Evolutionary conservation across 2,888 invertebrate genomes (phyloP), one percentile per base, ranked within the genome.

Genomic region (Ectemnius continuus): DNA sequence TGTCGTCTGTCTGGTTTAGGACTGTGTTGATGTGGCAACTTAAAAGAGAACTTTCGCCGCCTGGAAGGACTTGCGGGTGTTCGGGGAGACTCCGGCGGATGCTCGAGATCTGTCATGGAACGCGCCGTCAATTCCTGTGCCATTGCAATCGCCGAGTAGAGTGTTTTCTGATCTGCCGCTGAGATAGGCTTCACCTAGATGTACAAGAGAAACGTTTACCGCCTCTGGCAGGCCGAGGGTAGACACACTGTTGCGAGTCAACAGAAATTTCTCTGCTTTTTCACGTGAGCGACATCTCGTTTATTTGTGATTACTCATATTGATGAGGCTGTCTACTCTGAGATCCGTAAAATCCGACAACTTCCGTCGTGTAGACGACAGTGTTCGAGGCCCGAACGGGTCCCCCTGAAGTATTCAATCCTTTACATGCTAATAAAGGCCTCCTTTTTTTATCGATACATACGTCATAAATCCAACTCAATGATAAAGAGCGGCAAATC

Each of bases 111-210:
- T 82, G 90, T 91, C 91, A 91, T 91, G 79, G 90, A 90, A 85
- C 89, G 90, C 61, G 95, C 94, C 59, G 97, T 97, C 74, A 98
- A 93, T 91, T 98, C 97, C 90, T 97, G 97, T 20, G 98, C 98
- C 92, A 98, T 93, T 66, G 97, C 97, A 76, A 98, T 97, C 0
- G 98, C 98, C 20, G 96, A 96, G 85, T 98, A 97, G 74, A 99
- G 92, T 8, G 97, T 97, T 90, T 95, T 96, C 90, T 97, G 95
- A 88, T 98, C 98, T 75, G 97, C 95, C 0, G 97, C 96, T 13
- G 98, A 98, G 92, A 99, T 98, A 2, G 96, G 97, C 91, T 98
- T 98, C 88, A 98, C 96, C 92, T 92, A 83, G 79, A 85, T 52
- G 16, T 82, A 82, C 79, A 85, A 85, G 81, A 85, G 77, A 86